A percentile compares a stretch with the other conserved stretches of the same genome.
These are phyloP conservation scores for Corydoras sp. DNA, from an alignment of 2,113 vertebrate genomes.

Conservation along the genomic window DNA sequence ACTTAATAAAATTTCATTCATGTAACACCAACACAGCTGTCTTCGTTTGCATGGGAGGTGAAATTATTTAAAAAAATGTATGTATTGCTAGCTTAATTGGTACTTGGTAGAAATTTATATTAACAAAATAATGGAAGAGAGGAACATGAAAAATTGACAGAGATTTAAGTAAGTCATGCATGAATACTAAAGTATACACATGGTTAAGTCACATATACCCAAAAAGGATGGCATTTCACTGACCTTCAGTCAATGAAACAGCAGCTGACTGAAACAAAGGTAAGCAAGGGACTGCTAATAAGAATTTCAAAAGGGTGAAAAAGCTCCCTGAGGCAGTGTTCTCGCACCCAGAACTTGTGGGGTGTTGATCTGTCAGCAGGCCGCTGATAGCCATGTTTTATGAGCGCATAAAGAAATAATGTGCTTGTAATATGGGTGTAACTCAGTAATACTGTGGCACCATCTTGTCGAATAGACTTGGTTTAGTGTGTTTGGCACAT, in stretches of 20 bases:
- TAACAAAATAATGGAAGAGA: conserved; percentile 10
- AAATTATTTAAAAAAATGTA: neutral
- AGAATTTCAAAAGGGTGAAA: conserved; percentile 39
- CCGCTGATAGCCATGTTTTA: neutral
- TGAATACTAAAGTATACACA: conserved; percentile 38
- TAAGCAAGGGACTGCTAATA: conserved; percentile 48
- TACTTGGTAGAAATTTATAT: conserved; percentile 36
- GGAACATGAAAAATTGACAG: conserved; percentile 8
- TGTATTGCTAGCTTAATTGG: conserved; percentile 21
- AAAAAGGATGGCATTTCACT: conserved; percentile 48
- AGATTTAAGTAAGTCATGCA: conserved; percentile 36
- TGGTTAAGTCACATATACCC: conserved; percentile 28
- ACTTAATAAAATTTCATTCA: no score
- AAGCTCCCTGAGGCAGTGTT: conserved; percentile 25
- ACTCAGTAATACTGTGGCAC: neutral
- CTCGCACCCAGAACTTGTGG: conserved; percentile 5
- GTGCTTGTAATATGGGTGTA: neutral
- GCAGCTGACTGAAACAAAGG: conserved; percentile 40
- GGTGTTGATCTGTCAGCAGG: conserved; percentile 9
- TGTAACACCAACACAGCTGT: no score
- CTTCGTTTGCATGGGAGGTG: no score
- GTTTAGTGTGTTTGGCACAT: neutral
- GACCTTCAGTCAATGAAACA: conserved; percentile 51
- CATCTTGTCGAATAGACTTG: neutral
- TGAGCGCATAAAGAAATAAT: conserved; percentile 5